Conservation (phyloP, 2,888 invertebrate genomes). For the Erebia palarica region DNA sequence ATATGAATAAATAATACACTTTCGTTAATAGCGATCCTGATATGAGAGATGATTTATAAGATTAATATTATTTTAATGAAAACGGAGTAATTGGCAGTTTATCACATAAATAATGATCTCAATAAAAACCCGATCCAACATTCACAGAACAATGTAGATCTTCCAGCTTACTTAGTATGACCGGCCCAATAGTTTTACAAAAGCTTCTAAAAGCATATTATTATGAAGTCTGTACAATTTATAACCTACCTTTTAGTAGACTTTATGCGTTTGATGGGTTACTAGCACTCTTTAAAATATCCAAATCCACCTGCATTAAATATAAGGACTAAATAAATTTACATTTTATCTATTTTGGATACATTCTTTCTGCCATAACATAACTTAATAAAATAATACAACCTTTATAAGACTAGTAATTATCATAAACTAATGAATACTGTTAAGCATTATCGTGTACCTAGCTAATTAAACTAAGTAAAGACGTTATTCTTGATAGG, state of each 20-base stretch:
- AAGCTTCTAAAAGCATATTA: conserved; percentile 10
- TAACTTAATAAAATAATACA: conserved; percentile 2
- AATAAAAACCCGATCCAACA: neutral
- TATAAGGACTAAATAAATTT: no score
- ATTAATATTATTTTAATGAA: conserved; percentile 1
- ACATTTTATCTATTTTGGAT: neutral
- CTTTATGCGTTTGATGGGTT: neutral
- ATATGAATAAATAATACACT: no score
- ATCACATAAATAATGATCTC: neutral
- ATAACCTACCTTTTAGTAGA: conserved; percentile 3
- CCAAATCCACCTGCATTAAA: neutral
- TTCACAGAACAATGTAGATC: neutral
- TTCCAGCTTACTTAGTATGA: neutral
- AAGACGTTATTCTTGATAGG: no score
- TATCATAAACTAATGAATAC: neutral
- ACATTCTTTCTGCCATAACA: neutral
- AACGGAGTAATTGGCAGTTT: neutral
- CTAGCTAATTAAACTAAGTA: neutral
- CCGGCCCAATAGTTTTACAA: neutral
- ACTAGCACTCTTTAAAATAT: neutral
- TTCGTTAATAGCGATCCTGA: no score
- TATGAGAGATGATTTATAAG: neutral
- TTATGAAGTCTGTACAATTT: neutral
- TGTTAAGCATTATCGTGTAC: neutral
- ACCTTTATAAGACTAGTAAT: neutral